These are phyloP conservation scores for Megamerina dolium DNA, from an alignment of 2,888 invertebrate species.

Conservation along the genomic window DNA sequence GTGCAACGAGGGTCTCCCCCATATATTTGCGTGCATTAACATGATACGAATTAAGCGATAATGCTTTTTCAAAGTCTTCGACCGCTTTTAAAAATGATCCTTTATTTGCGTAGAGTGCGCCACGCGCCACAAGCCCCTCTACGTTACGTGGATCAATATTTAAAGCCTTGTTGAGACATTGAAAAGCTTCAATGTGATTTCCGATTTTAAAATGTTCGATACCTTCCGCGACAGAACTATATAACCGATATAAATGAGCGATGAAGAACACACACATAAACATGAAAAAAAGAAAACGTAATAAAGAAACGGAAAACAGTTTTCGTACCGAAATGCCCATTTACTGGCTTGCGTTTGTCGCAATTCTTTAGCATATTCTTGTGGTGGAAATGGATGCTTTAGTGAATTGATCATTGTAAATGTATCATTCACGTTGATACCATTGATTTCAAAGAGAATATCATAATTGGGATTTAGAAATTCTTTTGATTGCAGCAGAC, in stretches of 20 bases:
- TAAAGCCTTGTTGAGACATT: constrained; percentile 87
- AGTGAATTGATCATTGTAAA: constrained; percentile 39
- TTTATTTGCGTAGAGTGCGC: constrained; percentile 88
- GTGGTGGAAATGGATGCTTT: constrained; percentile 69
- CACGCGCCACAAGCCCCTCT: constrained; percentile 86
- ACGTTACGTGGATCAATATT: constrained; percentile 88
- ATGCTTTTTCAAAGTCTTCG: constrained; percentile 87
- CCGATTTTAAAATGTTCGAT: constrained; percentile 92
- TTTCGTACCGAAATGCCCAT: constrained; percentile 73
- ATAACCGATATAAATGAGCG: constrained; percentile 6
- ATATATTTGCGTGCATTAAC: constrained; percentile 91
- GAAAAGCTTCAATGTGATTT: constrained; percentile 89
- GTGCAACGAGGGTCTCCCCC: constrained; percentile 85
- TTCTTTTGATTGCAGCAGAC: constrained; percentile 75
- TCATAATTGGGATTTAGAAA: constrained; percentile 86
- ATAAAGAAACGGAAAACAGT: constrained; percentile 1
- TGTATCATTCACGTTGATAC: constrained; percentile 38
- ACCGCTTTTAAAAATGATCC: constrained; percentile 91
- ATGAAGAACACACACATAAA: not conserved
- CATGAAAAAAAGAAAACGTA: constrained; percentile 2
- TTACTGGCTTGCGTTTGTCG: constrained; percentile 87
- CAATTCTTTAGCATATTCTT: constrained; percentile 77
- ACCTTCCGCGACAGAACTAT: constrained; percentile 80
- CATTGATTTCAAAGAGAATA: constrained; percentile 68
- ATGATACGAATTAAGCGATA: constrained; percentile 82